These are phyloP conservation scores for Apoderus coryli DNA, from an alignment of 2,888 invertebrate species.

Conservation along the genomic window DNA sequence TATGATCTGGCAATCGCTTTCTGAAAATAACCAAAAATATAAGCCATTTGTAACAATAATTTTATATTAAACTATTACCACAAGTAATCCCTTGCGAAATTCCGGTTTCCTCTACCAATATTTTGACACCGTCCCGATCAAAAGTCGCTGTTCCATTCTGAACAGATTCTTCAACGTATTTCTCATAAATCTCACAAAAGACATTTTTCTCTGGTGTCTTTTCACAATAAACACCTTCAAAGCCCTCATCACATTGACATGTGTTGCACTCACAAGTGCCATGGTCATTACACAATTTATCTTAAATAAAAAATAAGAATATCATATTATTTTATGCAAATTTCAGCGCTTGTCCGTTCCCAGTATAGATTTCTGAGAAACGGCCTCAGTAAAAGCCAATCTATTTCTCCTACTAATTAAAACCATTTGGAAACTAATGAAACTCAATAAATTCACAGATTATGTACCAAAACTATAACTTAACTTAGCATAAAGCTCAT, in stretches of 20 bases:
- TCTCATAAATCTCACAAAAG: conserved; percentile 37
- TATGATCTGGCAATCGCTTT: conserved; percentile 7
- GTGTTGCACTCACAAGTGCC: conserved; percentile 65
- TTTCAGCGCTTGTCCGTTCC: too few relatives aligned
- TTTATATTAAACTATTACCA: too few relatives aligned
- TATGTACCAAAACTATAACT: too few relatives aligned
- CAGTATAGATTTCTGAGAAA: too few relatives aligned
- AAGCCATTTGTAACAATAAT: too few relatives aligned
- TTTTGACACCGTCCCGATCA: conserved; percentile 3
- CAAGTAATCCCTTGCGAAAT: too few relatives aligned
- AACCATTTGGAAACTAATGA: too few relatives aligned
- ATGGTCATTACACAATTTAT: conserved; percentile 48
- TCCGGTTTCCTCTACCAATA: conserved; percentile 3
- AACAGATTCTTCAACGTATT: conserved; percentile 26
- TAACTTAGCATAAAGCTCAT: too few relatives aligned
- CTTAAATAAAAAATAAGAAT: conserved; percentile 11
- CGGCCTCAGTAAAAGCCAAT: too few relatives aligned
- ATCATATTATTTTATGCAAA: too few relatives aligned
- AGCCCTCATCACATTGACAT: conserved; percentile 25
- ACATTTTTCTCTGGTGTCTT: conserved; percentile 37
- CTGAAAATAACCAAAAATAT: conserved; percentile 9
- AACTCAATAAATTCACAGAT: too few relatives aligned
- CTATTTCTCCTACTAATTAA: too few relatives aligned
- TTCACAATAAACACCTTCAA: conserved; percentile 39
- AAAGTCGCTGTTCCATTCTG: conserved; percentile 9